A percentile compares a stretch with the other conserved stretches of the same genome.
phyloP scores from a whole-genome alignment of 2,113 vertebrate genomes.

The Platichthys flesus region DNA sequence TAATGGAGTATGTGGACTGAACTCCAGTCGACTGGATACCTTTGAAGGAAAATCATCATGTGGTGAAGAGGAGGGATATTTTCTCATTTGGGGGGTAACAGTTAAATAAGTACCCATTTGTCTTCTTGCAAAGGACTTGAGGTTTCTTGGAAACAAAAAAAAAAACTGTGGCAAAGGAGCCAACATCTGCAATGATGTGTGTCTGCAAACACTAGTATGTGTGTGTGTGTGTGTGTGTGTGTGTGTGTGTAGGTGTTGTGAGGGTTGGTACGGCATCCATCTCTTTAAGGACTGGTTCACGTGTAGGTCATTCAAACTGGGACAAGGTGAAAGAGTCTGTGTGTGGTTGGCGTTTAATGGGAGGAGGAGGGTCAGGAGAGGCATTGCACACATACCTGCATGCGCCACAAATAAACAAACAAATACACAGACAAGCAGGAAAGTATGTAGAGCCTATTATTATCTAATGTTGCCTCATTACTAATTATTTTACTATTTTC shows the following conservation, averaged over 20 bases:
- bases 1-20: slow-evolving; percentile 72
- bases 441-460: slow-evolving; percentile 27
- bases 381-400: slow-evolving; percentile 17
- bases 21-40: slow-evolving; percentile 66
- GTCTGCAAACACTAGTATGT: slow-evolving; percentile 52
- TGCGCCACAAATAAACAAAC: slow-evolving; percentile 41
- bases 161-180: slow-evolving; percentile 37
- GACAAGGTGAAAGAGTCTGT: slow-evolving; percentile 68
- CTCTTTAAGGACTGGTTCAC: slow-evolving; percentile 52
- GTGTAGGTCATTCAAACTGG: slow-evolving; percentile 60
- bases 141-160: slow-evolving; percentile 72
- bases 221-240: slow-evolving; percentile 44
- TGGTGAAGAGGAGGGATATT: slow-evolving; percentile 71
- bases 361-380: slow-evolving; percentile 23
- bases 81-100: slow-evolving; percentile 77
- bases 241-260: slow-evolving; percentile 42
- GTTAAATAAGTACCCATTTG: slow-evolving; percentile 76
- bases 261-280: slow-evolving; percentile 43
- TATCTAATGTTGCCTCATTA: not conserved
- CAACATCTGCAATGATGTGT: slow-evolving; percentile 67
- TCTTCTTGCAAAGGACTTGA: slow-evolving; percentile 70
- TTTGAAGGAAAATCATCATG: slow-evolving; percentile 73
- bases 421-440: slow-evolving; percentile 16
- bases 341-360: slow-evolving; percentile 48
- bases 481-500: not conserved